Conservation (phyloP, 2,113 vertebrate species). For the Casuarius casuarius region DNA sequence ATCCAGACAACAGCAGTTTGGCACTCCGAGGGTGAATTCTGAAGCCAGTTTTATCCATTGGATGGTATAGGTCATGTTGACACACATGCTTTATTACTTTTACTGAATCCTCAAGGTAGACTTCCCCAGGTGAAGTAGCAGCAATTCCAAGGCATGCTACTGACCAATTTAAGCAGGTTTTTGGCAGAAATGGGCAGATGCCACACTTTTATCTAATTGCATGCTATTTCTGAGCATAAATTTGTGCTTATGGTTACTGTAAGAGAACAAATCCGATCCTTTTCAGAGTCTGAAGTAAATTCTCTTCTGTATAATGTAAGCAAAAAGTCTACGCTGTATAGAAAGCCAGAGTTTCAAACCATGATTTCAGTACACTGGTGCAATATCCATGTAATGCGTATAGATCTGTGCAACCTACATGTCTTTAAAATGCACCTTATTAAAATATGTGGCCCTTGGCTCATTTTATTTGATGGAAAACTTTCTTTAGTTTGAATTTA, state of each 20-base stretch:
- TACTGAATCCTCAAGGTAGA: background rate
- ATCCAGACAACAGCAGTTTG: background rate
- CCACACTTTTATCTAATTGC: background rate
- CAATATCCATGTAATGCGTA: background rate
- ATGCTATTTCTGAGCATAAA: background rate
- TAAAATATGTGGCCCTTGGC: background rate
- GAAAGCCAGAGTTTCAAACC: background rate
- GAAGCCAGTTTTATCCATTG: constrained; percentile 5
- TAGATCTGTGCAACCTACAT: background rate
- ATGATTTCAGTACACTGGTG: background rate
- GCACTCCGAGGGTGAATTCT: constrained; percentile 21
- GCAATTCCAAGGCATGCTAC: background rate
- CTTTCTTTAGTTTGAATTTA: background rate
- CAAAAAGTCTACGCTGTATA: background rate
- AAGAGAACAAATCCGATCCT: background rate
- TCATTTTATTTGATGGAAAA: background rate
- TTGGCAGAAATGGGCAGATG: background rate
- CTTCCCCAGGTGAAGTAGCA: constrained; percentile 18
- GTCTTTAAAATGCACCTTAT: background rate
- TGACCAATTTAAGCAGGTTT: background rate
- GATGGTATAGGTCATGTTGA: constrained; percentile 16
- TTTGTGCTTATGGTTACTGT: background rate
- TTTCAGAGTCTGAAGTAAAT: background rate
- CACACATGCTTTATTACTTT: background rate
- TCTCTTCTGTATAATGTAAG: background rate